Evolutionary conservation across 2,797 vertebrate species (phyloP).

Genomic region (Eptatretus atami): DNA sequence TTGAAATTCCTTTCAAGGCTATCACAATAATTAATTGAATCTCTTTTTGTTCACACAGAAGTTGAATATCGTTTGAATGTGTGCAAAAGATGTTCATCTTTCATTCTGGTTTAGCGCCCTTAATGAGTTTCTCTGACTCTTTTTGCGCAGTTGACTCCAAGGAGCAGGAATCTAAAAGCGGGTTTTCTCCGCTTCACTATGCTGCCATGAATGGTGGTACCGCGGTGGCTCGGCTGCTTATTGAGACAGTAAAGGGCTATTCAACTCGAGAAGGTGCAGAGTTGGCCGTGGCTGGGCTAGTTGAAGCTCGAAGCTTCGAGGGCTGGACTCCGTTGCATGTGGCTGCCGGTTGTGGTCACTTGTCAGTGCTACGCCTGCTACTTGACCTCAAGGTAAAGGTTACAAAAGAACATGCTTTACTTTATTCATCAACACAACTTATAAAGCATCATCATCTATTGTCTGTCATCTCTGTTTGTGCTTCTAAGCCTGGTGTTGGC

Average conservation of each 20-base stretch:
- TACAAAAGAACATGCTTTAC: no score
- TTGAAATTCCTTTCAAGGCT: no score
- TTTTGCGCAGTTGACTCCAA: conserved; percentile 48
- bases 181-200: conserved; percentile 88
- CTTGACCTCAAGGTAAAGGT: conserved; percentile 33
- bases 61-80: no score
- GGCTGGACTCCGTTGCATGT: conserved; percentile 94
- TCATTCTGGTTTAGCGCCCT: no score
- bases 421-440: no score
- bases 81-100: no score
- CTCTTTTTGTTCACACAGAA: no score
- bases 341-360: conserved; percentile 80
- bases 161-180: conserved; percentile 85
- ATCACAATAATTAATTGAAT: no score
- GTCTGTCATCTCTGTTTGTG: no score
- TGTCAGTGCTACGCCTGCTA: conserved; percentile 74
- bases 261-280: neutral
- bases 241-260: conserved; percentile 17
- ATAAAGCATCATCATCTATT: no score
- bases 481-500: no score
- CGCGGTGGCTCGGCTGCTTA: conserved; percentile 68
- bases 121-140: neutral
- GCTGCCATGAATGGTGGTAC: conserved; percentile 92
- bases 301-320: conserved; percentile 87
- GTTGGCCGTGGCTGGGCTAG: conserved; percentile 26